Conservation (phyloP, 1,140 invertebrate species). For the Bombus huntii region DNA sequence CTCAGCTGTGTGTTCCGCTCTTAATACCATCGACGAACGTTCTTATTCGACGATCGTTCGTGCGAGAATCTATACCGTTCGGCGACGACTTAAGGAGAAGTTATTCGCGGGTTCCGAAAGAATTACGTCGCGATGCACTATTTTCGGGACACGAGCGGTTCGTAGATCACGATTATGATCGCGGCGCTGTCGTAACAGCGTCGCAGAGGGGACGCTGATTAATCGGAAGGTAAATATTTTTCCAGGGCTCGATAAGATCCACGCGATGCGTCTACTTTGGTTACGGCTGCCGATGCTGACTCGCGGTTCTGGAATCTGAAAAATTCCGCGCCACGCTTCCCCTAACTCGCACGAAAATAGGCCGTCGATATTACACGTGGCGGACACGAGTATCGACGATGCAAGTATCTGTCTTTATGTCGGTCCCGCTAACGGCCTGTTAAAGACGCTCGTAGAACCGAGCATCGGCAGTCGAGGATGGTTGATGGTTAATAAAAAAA, state of each 20-base stretch:
- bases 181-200: not conserved
- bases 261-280: constrained; percentile 25
- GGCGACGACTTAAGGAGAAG: not conserved
- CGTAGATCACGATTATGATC: constrained; percentile 41
- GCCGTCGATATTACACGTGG: constrained; percentile 59
- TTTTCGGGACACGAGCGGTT: constrained; percentile 13
- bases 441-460: not conserved
- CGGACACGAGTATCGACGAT: constrained; percentile 31
- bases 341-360: constrained; percentile 54
- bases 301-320: constrained; percentile 60
- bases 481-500: constrained; percentile 12
- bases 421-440: constrained; percentile 4
- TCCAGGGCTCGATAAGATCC: constrained; percentile 36
- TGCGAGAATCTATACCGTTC: too few relatives aligned
- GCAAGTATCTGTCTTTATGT: not conserved
- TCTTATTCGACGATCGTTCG: too few relatives aligned
- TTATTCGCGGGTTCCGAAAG: not conserved
- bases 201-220: constrained; percentile 36
- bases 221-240: constrained; percentile 44
- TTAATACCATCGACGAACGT: not conserved
- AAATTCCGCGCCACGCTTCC: constrained; percentile 56
- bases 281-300: constrained; percentile 45
- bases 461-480: not conserved
- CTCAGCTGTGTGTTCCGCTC: not conserved
- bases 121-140: constrained; percentile 4